Evolutionary conservation across 1,140 invertebrate species (phyloP), one percentile per base, ranked within the genome.

Genomic region (Ruditapes philippinarum): DNA sequence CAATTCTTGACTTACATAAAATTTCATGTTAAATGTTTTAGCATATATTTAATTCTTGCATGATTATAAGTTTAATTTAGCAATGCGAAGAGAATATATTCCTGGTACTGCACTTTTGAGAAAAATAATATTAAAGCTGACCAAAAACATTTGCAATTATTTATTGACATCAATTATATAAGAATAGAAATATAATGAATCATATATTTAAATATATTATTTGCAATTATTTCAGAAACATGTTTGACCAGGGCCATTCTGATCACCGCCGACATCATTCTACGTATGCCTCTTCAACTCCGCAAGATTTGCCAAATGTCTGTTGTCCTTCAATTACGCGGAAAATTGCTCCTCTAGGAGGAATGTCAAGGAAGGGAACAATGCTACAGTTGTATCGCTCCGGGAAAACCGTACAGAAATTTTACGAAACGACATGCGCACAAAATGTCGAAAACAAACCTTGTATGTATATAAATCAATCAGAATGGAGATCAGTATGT

Each of bases 391-490:
- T 98, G n/a, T 98, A 97, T 95, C 96, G 97, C 76, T 97, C 97
- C 93, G 96, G 96, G 0, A 94, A 94, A 33, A 95, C 95, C 22
- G 93, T 95, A 73, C 96, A 96, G 92, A 96, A 97, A 84, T 98
- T 98, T 94, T 98, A 97, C 96, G 98, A 98, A 95, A 96, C 97
- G 57, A 98, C 97, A 1, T 98, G 98, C 94, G 96, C 97, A 42
- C 95, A 96, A 17, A 97, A 97, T 51, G 97, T 98, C 19, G 96
- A 97, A 88, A 97, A 97, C 92, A 97, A 97, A 92, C 97, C 97
- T 0, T 98, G 98, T 94, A 95, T 97, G 51, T 98, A 98, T 95
- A 96, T 98, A 87, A 97, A 98, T 94, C 96, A 97, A 19, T 96
- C 97, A 81, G 96, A 97, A 36, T 96, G 96, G 40, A 96, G 97